These are phyloP conservation scores for Drosophila kanapiae DNA, from an alignment of 1,140 invertebrate species.

Conservation along the genomic window DNA sequence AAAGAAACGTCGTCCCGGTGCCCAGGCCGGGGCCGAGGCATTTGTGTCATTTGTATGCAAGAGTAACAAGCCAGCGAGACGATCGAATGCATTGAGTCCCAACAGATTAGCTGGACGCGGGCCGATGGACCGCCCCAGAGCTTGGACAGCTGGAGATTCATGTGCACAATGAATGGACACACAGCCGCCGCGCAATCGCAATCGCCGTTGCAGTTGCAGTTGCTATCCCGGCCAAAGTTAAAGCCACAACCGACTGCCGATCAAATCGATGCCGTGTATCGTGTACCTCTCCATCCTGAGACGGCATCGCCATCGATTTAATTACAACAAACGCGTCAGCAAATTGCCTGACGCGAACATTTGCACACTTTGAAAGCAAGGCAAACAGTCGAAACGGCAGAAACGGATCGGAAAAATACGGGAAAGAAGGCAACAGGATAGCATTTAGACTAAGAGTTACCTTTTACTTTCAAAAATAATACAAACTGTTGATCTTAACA, in stretches of 20 bases:
- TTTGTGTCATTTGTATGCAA: conserved; percentile 84
- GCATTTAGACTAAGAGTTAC: conserved; percentile 8
- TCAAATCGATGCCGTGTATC: conserved; percentile 74
- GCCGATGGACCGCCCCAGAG: conserved; percentile 72
- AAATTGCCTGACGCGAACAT: conserved; percentile 83
- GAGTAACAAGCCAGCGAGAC: conserved; percentile 77
- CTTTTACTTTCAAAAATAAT: background rate
- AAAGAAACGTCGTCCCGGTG: conserved; percentile 38
- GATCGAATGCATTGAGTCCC: conserved; percentile 67
- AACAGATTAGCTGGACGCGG: conserved; percentile 70
- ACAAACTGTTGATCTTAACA: no score
- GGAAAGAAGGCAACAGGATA: background rate
- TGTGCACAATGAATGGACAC: conserved; percentile 72
- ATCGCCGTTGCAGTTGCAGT: conserved; percentile 18
- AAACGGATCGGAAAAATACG: conserved; percentile 36
- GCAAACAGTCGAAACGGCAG: conserved; percentile 56
- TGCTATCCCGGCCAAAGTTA: conserved; percentile 7
- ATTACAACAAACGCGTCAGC: conserved; percentile 83
- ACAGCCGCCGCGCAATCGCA: conserved; percentile 35
- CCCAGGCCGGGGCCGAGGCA: conserved; percentile 52
- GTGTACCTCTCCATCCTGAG: conserved; percentile 53
- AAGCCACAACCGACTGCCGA: conserved; percentile 53
- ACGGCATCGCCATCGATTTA: conserved; percentile 74
- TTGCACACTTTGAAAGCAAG: conserved; percentile 79
- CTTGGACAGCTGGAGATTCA: conserved; percentile 70